Evolutionary conservation across 2,797 vertebrate genomes (phyloP), one percentile per base, ranked within the genome.

Genomic region (Bucorvus abyssinicus): DNA sequence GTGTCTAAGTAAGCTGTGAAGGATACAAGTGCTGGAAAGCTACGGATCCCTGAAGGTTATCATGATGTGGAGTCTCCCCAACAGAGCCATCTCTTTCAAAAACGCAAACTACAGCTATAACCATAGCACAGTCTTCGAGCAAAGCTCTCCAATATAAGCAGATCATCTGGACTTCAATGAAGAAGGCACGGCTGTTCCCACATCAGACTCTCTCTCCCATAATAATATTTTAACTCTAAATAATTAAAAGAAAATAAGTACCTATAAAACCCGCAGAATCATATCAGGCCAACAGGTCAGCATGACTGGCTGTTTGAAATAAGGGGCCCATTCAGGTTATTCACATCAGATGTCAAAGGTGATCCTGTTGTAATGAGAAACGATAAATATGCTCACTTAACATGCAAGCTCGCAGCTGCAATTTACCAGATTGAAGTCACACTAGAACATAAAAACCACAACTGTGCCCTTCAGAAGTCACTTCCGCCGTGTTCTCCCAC

Each of bases 221-320:
- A 77, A n/a, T 38, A 59, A 49, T 64, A 89, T 85, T 91, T 94
- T 68, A 68, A 55, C 56, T 70, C 24, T 34, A 90, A 90, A 92
- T 87, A 87, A 95, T 91, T 94, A 83, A 92, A 90, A 93, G 61
- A 42, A 68, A 89, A 24, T 80, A 85, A 95, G 60, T 50, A 90
- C 38, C 69, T 86, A 75, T 61, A 68, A 92, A 93, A 38, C 42
- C 53, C 65, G 64, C 75, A 92, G 75, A 85, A 90, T 61, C 71
- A 71, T 0, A 64, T 87, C 64, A 82, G 80, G 56, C 74, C 56
- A 91, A 34, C 1, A 90, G 80, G 80, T 88, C 55, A 53, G 65
- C 76, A 30, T 0, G 14, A 59, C 67, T 70, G 53, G 32, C 36
- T 76, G 45, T 75, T 24, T 60, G 94, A 90, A 94, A 70, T 74